Evolutionary conservation across 2,888 invertebrate species (phyloP), one percentile per base, ranked within the genome.

Genomic region (Tubiluchus corallicola): DNA sequence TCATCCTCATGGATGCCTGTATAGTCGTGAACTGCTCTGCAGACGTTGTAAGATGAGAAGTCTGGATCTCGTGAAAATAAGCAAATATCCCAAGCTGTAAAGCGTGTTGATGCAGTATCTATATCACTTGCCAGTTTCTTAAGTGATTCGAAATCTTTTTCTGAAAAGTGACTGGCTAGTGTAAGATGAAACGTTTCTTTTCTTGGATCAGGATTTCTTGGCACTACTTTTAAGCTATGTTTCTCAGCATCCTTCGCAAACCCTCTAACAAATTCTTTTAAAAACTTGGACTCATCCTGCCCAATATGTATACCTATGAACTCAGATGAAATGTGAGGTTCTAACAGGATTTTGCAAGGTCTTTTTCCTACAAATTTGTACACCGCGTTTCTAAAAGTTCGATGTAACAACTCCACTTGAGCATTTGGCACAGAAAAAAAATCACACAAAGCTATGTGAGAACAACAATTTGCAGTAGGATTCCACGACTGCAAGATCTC

Each of bases 231-330:
- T 9, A 29, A 9, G 29, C 29, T n/a, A 42, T 17, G 15, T 18
- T 16, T 43, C 53, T 50, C 47, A 15, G 82, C 75, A 67, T 81
- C 79, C 63, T 79, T 79, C 20, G 80, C 79, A 68, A 80, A 83
- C 57, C 79, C 76, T 53, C 77, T 70, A 2, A 83, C 79, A 52
- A 85, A 71, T 51, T 76, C 72, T 60, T 79, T 80, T 45, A 87
- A 68, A 61, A 80, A 77, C 52, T 79, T 78, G 0, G 82, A 81
- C 66, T 81, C 79, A 50, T 78, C 74, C 53, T 84, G 81, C 13
- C 77, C 77, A 2, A 87, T 76, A 66, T 87, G 87, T 41, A 85
- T 73, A 0, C 87, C 88, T 77, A 88, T 83, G 61, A 85, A 88
- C 64, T 84, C 85, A 16, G 77, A 77, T 20, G 84, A 84, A 41